These are phyloP conservation scores for Diadophis punctatus DNA, from an alignment of 2,113 vertebrate species.

Conservation along the genomic window DNA sequence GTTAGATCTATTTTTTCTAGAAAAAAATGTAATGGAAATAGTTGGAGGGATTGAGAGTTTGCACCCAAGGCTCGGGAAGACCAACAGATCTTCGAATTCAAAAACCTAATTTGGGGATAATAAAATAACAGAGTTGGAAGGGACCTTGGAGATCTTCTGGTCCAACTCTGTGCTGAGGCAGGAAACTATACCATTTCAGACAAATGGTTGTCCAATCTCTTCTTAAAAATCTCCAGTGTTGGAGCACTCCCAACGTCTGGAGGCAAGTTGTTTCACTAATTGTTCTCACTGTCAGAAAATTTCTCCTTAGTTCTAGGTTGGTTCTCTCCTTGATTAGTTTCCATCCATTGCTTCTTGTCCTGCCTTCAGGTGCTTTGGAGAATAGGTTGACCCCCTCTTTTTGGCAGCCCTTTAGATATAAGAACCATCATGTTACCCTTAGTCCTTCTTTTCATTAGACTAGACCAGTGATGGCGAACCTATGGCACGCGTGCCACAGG, in stretches of 20 bases:
- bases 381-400: background rate
- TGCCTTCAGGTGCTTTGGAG: background rate
- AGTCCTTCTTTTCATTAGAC: background rate
- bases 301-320: background rate
- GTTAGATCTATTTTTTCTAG: background rate
- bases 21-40: background rate
- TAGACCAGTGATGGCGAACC: too few species aligned
- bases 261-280: background rate
- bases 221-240: background rate
- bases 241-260: background rate
- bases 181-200: background rate
- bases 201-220: background rate
- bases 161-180: background rate
- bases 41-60: background rate
- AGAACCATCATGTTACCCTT: background rate
- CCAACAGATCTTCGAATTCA: background rate
- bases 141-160: background rate
- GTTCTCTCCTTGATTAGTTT: background rate
- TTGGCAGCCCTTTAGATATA: background rate
- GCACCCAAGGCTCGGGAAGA: background rate
- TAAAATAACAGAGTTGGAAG: background rate
- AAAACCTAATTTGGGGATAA: background rate
- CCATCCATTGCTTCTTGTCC: background rate
- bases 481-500: too few species aligned
- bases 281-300: background rate